Evolutionary conservation across 2,888 invertebrate species (phyloP), one percentile per base, ranked within the genome.

Genomic region (Balanococcus diminutus): DNA sequence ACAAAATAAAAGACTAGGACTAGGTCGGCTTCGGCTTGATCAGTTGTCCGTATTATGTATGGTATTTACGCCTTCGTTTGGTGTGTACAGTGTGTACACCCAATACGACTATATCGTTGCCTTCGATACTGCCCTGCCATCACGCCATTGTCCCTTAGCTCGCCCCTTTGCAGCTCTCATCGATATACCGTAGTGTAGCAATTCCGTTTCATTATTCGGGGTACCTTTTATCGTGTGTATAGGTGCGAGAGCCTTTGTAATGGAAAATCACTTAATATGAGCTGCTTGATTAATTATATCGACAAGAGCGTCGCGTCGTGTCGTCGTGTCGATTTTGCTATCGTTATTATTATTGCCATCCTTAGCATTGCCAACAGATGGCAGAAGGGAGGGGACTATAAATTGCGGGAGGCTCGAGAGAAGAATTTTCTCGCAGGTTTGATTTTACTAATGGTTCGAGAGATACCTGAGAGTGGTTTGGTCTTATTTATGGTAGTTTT

Each of bases 191-290:
- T 11, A 9, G 9, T 4, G 51, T 51, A 51, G 28, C 28, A 28
- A 28, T 67, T 67, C 25, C 67, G n/a, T 67, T 67, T 67, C 67
- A 67, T 67, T 67, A 67, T 25, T 19, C 5, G 46, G 14, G 1
- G 28, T 51, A 51, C 22, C 22, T 51, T 51, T 19, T 51, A 51
- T n/a, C 19, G 19, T 19, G 3, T 22, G 4, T 6, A 6, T 19
- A 51, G 19, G 19, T 22, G 51, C n/a, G 51, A 2, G 19, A 19
- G 56, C 56, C 56, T 56, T 56, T 56, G 56, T 56, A 67, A 67
- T 67, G 67, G 67, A 67, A 67, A 67, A 67, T 67, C 67, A 67
- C 67, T 67, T 67, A 67, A 67, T 67, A 67, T 67, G 28, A 67
- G 28, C 67, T 28, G 67, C 28, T 67, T 67, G 67, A 67, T 67